These are phyloP conservation scores for Agrochola lota DNA, from an alignment of 2,888 invertebrate genomes.

Conservation along the genomic window DNA sequence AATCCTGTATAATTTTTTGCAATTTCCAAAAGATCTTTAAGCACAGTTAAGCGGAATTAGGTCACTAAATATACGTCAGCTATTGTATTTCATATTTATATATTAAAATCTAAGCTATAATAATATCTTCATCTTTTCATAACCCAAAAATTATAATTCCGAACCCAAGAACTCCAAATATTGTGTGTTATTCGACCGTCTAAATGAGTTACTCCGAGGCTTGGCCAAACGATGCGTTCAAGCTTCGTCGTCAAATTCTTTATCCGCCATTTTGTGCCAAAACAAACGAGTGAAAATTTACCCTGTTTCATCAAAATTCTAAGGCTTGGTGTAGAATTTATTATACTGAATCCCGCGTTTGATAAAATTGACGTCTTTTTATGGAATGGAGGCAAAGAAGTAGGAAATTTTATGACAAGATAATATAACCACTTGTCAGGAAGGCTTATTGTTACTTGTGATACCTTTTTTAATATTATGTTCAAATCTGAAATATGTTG, in stretches of 20 bases:
- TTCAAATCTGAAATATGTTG: conserved; percentile 11
- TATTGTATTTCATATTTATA: too few species aligned
- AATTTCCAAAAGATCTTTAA: too few species aligned
- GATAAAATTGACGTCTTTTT: conserved; percentile 49
- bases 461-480: conserved; percentile 8
- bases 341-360: conserved; percentile 41
- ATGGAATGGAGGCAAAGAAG: conserved; percentile 17
- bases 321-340: conserved; percentile 55
- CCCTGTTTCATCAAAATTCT: conserved; percentile 63
- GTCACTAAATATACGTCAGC: too few species aligned
- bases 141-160: conserved; percentile 7
- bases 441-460: conserved; percentile 1
- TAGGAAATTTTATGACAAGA: conserved; percentile 24
- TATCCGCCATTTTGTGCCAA: conserved; percentile 62
- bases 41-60: too few species aligned
- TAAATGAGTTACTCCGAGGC: conserved; percentile 53
- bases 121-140: not conserved
- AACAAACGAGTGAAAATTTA: conserved; percentile 61
- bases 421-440: conserved; percentile 10
- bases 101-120: not conserved
- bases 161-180: conserved; percentile 11
- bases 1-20: too few species aligned
- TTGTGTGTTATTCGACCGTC: conserved; percentile 53
- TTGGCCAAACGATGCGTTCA: conserved; percentile 53
- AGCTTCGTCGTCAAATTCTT: conserved; percentile 62